A percentile compares a stretch with the other conserved stretches of the same genome.
These are phyloP conservation scores for Dascyllus trimaculatus DNA, from an alignment of 2,113 vertebrate species.

Conservation along the genomic window DNA sequence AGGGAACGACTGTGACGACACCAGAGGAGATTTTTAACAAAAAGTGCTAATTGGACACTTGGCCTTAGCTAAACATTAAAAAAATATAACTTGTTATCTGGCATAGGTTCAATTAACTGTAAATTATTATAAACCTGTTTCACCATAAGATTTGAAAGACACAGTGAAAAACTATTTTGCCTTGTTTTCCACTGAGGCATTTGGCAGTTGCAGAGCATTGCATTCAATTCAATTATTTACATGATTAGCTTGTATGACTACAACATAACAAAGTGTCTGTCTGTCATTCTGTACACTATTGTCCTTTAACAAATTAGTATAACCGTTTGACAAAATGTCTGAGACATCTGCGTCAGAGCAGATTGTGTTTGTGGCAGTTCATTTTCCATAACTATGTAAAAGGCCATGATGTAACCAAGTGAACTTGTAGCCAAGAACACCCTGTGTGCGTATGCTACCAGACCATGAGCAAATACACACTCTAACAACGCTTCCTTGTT, in stretches of 20 bases:
- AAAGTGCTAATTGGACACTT: no score
- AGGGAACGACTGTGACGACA: no score
- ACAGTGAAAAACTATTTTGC: background rate
- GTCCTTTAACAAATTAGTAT: conserved; percentile 32
- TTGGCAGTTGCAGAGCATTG: background rate
- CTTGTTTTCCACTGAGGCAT: background rate
- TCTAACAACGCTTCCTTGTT: conserved; percentile 85
- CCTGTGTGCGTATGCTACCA: conserved; percentile 71
- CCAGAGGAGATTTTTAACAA: no score
- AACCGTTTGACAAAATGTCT: conserved; percentile 34
- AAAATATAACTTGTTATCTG: conserved; percentile 6
- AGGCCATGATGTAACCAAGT: conserved; percentile 81
- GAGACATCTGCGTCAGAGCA: conserved; percentile 59
- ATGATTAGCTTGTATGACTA: background rate
- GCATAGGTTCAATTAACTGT: background rate
- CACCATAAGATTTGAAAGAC: background rate
- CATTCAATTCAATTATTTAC: conserved; percentile 23
- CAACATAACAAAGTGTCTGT: background rate
- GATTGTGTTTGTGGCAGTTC: conserved; percentile 63
- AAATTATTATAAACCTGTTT: conserved; percentile 17
- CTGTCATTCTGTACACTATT: background rate
- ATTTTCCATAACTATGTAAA: conserved; percentile 81
- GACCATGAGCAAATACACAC: conserved; percentile 80
- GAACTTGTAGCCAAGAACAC: conserved; percentile 73
- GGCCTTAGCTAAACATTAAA: background rate